Conservation (phyloP, 2,113 vertebrate species). For the Colistium nudipinnis region DNA sequence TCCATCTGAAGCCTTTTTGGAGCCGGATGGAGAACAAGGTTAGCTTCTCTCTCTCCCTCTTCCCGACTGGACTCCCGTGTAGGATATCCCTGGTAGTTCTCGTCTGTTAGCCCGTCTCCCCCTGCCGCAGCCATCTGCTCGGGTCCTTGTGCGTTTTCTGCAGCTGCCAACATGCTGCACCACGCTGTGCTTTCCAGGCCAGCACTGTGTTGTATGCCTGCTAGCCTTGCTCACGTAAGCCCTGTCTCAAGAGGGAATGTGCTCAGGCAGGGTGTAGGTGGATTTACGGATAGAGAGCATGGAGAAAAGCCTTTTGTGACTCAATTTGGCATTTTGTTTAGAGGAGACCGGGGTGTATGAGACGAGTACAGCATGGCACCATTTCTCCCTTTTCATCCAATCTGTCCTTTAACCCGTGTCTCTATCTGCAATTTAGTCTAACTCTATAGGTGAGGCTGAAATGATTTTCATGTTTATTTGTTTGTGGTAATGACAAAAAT, state of each 20-base stretch:
- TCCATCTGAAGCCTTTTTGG: conserved; percentile 53
- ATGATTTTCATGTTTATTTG: too few relatives aligned
- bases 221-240: conserved; percentile 71
- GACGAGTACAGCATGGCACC: not conserved
- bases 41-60: conserved; percentile 33
- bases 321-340: conserved; percentile 64
- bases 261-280: conserved; percentile 72
- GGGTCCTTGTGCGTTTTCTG: conserved; percentile 62
- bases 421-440: not conserved
- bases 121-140: conserved; percentile 74
- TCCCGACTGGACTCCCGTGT: conserved; percentile 67
- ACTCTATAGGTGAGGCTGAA: too few relatives aligned
- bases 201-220: conserved; percentile 57
- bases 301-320: conserved; percentile 67
- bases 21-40: conserved; percentile 29
- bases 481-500: too few relatives aligned
- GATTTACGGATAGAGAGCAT: conserved; percentile 65
- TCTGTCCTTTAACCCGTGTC: not conserved
- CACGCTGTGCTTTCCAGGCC: conserved; percentile 66
- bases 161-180: conserved; percentile 71
- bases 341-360: conserved; percentile 38
- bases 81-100: conserved; percentile 76
- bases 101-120: conserved; percentile 71
- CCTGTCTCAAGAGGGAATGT: conserved; percentile 73
- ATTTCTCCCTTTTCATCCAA: not conserved